phyloP scores from a whole-genome alignment of 2,888 invertebrate genomes.

The Entomobrya multifasciata region DNA sequence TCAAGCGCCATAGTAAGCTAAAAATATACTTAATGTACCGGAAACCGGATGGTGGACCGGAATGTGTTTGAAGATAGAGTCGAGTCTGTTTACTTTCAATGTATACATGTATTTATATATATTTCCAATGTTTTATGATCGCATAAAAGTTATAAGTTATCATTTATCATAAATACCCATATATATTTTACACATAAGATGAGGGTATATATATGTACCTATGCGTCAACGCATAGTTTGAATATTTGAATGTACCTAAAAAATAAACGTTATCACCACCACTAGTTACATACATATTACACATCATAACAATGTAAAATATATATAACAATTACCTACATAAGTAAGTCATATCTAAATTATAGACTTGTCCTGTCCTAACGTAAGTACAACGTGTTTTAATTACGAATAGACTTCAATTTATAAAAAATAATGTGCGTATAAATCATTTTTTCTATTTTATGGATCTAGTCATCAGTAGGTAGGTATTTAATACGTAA shows the following conservation, averaged over 20 bases:
- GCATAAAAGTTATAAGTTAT: background rate
- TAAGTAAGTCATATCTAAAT: constrained; percentile 27
- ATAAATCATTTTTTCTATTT: constrained; percentile 39
- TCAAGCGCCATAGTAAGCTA: constrained; percentile 51
- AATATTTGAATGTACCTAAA: constrained; percentile 33
- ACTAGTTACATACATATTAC: background rate
- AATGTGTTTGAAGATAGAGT: too few relatives aligned
- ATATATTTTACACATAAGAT: background rate
- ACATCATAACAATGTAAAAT: background rate
- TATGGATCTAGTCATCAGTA: background rate
- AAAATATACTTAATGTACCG: background rate
- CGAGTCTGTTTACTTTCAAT: too few relatives aligned
- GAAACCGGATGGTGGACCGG: background rate
- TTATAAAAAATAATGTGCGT: constrained; percentile 4
- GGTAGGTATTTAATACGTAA: constrained; percentile 24
- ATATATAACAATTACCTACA: background rate
- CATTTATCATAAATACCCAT: background rate
- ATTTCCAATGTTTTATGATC: too few relatives aligned
- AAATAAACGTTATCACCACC: too few relatives aligned
- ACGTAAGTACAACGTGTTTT: background rate
- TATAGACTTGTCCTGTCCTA: constrained; percentile 34
- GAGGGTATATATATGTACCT: too few relatives aligned
- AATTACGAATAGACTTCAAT: constrained; percentile 2
- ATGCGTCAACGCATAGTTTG: too few relatives aligned
- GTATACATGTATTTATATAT: too few relatives aligned